A percentile compares a stretch with the other conserved stretches of the same genome.
These are phyloP conservation scores for Acanthacorydalis orientalis DNA, from an alignment of 2,888 invertebrate species.

Conservation along the genomic window DNA sequence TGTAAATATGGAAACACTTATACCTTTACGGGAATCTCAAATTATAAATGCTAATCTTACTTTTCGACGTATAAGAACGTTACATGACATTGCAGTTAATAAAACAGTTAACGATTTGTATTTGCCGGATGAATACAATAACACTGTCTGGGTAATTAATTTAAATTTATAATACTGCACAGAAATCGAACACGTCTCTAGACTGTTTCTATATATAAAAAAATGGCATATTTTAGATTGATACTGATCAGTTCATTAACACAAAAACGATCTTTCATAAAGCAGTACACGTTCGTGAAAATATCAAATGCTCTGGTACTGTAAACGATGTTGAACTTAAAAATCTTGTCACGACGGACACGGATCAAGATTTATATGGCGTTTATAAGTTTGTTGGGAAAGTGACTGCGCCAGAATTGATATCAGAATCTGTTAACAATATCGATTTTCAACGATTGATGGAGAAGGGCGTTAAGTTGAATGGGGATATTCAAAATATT, in stretches of 20 bases:
- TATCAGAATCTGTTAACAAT: conserved; percentile 9
- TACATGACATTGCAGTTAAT: conserved; percentile 17
- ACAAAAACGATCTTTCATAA: neutral
- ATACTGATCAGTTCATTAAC: neutral
- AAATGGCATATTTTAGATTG: neutral
- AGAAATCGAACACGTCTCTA: neutral
- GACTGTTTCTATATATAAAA: neutral
- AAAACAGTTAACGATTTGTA: conserved; percentile 26
- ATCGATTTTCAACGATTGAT: conserved; percentile 24
- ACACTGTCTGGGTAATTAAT: conserved; percentile 33
- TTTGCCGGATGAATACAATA: conserved; percentile 26
- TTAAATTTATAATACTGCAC: too few relatives aligned
- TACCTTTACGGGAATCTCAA: conserved; percentile 30
- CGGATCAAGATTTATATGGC: conserved; percentile 20
- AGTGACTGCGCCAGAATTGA: conserved; percentile 6
- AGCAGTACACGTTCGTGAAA: neutral
- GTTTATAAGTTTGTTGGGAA: conserved; percentile 19
- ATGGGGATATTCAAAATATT: conserved; percentile 23
- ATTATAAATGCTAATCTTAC: conserved; percentile 21
- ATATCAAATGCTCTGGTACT: conserved; percentile 8
- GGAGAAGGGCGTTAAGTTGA: conserved; percentile 20
- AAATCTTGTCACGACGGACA: conserved; percentile 23
- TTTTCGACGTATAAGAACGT: conserved; percentile 20
- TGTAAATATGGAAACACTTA: conserved; percentile 24
- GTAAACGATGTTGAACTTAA: conserved; percentile 24